Conservation (phyloP, 1,140 invertebrate species). For the Drosophila truncata region DNA sequence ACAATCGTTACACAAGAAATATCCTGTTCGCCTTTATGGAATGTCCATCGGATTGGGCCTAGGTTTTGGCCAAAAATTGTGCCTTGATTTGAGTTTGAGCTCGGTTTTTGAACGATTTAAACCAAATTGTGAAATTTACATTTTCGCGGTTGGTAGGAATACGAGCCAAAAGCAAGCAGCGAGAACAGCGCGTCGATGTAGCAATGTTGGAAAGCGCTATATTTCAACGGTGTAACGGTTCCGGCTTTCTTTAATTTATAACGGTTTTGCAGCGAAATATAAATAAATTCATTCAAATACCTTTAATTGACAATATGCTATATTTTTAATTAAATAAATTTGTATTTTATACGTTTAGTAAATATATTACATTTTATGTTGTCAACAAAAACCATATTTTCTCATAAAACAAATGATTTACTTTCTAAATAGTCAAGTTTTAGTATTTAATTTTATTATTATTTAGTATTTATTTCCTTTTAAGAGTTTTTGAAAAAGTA, state of each 20-base stretch:
- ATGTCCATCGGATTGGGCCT: slow-evolving; percentile 3
- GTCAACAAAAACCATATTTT: neutral
- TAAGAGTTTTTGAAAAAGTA: neutral
- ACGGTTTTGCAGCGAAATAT: neutral
- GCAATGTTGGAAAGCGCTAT: slow-evolving; percentile 4
- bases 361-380: neutral
- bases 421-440: neutral
- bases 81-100: neutral
- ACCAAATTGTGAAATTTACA: slow-evolving; percentile 68
- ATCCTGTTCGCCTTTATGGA: slow-evolving; percentile 5
- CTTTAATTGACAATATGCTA: neutral
- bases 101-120: slow-evolving; percentile 31
- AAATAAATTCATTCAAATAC: neutral
- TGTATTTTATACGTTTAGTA: neutral
- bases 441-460: too few relatives aligned
- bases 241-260: neutral
- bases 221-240: neutral
- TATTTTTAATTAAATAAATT: neutral
- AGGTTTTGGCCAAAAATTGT: slow-evolving; percentile 1
- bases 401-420: neutral
- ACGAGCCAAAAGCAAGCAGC: slow-evolving; percentile 23
- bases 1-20: slow-evolving; percentile 26
- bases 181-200: slow-evolving; percentile 16
- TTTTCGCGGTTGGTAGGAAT: slow-evolving; percentile 59
- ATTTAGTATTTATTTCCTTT: neutral